phyloP scores from a whole-genome alignment of 92 coral and sea anemone genomes.

The Diadumene lineata region DNA sequence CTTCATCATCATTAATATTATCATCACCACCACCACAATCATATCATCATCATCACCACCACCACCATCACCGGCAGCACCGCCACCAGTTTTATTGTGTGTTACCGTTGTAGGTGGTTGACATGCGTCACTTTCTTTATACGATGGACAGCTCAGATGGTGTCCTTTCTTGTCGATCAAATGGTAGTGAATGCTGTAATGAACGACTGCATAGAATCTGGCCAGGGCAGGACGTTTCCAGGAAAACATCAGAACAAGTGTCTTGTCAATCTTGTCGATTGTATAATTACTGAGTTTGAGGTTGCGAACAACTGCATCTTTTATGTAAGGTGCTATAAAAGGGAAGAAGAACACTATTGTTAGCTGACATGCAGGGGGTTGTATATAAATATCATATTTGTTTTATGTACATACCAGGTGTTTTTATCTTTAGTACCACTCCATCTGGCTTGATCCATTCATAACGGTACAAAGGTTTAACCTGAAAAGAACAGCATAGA shows the following conservation, averaged over 20 bases:
- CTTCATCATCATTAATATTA: neutral
- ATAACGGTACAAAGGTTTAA: slow-evolving; percentile 1
- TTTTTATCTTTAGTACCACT: neutral
- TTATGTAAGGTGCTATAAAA: slow-evolving; percentile 1
- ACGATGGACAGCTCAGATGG: slow-evolving; percentile 15
- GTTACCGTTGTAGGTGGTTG: slow-evolving; percentile 15
- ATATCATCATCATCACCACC: neutral
- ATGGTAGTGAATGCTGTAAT: slow-evolving; percentile 6
- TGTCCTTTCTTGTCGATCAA: neutral
- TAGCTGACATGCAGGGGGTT: neutral
- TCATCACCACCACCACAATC: neutral
- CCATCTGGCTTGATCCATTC: slow-evolving; percentile 26
- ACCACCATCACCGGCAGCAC: neutral
- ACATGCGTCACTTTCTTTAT: neutral
- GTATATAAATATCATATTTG: neutral
- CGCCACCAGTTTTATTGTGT: neutral
- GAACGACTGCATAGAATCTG: neutral
- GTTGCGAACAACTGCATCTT: slow-evolving; percentile 11
- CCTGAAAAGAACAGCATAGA: neutral
- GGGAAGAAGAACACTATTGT: neutral
- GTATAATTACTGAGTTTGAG: neutral
- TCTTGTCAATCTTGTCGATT: neutral
- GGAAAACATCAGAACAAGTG: neutral
- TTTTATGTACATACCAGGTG: slow-evolving; percentile 14
- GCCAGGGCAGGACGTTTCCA: slow-evolving; percentile 14